phyloP scores from a whole-genome alignment of 2,888 invertebrate species.

The Prenolepis imparis region DNA sequence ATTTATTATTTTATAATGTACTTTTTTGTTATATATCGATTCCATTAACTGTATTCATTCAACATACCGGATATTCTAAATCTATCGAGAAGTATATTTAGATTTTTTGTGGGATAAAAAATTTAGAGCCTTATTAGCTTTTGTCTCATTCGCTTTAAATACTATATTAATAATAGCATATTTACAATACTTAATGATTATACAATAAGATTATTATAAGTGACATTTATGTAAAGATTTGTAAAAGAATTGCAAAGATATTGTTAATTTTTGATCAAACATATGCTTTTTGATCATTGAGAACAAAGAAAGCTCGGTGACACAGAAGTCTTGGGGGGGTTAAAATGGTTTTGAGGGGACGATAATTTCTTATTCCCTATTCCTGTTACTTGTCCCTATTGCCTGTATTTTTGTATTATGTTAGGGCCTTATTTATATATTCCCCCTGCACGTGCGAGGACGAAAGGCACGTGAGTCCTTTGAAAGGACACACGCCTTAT shows the following conservation, averaged over 20 bases:
- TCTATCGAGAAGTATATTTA: not conserved
- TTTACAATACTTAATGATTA: not conserved
- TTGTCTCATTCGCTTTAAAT: not conserved
- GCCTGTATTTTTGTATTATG: too few relatives aligned
- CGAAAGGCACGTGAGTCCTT: conserved; percentile 52
- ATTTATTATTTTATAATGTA: not conserved
- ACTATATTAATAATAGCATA: not conserved
- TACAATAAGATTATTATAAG: not conserved
- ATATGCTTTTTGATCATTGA: not conserved
- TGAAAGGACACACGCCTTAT: not conserved
- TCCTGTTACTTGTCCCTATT: too few relatives aligned
- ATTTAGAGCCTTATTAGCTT: not conserved
- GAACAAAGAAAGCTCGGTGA: conserved; percentile 64
- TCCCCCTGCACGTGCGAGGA: not conserved
- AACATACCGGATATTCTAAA: not conserved
- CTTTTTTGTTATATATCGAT: not conserved
- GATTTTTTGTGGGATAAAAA: not conserved
- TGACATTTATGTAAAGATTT: not conserved
- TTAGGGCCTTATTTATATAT: not conserved
- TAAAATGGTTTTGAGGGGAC: conserved; percentile 20
- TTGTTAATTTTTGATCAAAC: not conserved
- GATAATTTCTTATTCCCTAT: too few relatives aligned
- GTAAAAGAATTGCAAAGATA: not conserved
- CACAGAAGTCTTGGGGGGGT: conserved; percentile 50
- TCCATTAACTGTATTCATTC: not conserved